Percentiles rank a stretch among this genome's conserved stretches.
Conservation (phyloP, 2,113 vertebrate genomes). For the Typhlomys cinereus region DNA sequence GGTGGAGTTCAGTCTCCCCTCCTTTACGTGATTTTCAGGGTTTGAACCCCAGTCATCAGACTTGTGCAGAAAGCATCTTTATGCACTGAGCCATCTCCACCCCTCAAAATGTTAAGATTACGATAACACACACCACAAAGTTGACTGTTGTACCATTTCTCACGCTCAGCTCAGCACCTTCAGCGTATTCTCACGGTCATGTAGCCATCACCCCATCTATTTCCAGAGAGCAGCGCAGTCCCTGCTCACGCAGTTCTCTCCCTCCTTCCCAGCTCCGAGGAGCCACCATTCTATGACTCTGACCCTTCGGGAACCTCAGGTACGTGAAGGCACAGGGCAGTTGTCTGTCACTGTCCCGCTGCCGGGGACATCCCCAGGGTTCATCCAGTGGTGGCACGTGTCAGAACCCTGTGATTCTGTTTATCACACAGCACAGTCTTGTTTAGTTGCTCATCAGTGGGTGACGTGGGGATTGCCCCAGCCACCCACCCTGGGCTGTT, state of each 20-base stretch:
- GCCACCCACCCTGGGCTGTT: neutral
- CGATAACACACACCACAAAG: neutral
- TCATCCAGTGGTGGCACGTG: neutral
- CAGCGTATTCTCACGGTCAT: accelerated
- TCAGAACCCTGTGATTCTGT: neutral
- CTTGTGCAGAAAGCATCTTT: too few relatives aligned
- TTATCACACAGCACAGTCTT: neutral
- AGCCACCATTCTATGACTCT: neutral
- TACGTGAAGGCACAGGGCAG: neutral
- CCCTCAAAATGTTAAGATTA: neutral
- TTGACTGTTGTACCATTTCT: neutral
- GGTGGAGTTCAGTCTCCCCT: too few relatives aligned
- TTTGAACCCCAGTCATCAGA: too few relatives aligned
- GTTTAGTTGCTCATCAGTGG: neutral
- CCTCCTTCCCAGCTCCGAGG: neutral
- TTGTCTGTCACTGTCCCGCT: neutral
- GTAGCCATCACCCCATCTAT: accelerated
- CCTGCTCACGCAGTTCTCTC: neutral
- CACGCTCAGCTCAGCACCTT: neutral
- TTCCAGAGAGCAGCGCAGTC: neutral
- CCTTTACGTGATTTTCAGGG: too few relatives aligned
- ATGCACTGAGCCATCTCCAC: too few relatives aligned
- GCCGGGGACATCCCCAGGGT: neutral
- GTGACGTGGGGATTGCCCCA: too few relatives aligned
- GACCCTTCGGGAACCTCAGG: accelerated